Evolutionary conservation across 2,113 vertebrate genomes (phyloP).

Genomic region (Aspiorhynchus laticeps): DNA sequence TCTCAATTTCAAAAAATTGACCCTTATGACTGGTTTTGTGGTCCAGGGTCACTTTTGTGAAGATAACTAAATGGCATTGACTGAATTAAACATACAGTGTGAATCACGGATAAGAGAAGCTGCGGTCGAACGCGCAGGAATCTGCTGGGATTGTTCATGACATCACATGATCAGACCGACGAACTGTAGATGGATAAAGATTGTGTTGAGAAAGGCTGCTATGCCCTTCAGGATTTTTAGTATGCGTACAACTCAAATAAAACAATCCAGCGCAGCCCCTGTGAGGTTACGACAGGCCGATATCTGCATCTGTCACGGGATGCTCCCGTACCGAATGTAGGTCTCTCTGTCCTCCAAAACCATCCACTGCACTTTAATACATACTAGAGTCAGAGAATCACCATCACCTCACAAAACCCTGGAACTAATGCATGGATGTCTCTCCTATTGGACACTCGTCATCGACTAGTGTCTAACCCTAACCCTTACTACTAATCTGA

Average conservation of each 20-base stretch:
- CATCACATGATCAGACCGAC: too few species aligned
- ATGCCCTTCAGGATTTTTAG: not conserved
- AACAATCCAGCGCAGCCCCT: conserved; percentile 10
- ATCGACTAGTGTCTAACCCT: not conserved
- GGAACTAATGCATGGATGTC: not conserved
- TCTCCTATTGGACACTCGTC: too few species aligned
- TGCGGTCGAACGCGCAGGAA: not conserved
- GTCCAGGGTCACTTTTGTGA: too few species aligned
- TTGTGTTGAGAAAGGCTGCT: too few species aligned
- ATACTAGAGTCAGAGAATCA: not conserved
- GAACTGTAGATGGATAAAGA: too few species aligned
- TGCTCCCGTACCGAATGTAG: not conserved
- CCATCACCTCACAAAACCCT: not conserved
- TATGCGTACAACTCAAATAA: not conserved
- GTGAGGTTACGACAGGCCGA: not conserved
- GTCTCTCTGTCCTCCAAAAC: not conserved
- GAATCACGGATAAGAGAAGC: not conserved
- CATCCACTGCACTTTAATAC: not conserved
- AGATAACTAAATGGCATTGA: not conserved
- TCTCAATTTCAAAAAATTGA: too few species aligned
- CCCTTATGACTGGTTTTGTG: too few species aligned
- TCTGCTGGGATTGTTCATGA: not conserved
- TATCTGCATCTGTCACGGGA: conserved; percentile 14
- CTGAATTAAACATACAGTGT: not conserved
- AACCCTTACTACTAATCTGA: not conserved